Percentiles rank a stretch among this genome's conserved stretches.
These are phyloP conservation scores for Coelinius sp. DNA, from an alignment of 2,888 invertebrate species.

Conservation along the genomic window DNA sequence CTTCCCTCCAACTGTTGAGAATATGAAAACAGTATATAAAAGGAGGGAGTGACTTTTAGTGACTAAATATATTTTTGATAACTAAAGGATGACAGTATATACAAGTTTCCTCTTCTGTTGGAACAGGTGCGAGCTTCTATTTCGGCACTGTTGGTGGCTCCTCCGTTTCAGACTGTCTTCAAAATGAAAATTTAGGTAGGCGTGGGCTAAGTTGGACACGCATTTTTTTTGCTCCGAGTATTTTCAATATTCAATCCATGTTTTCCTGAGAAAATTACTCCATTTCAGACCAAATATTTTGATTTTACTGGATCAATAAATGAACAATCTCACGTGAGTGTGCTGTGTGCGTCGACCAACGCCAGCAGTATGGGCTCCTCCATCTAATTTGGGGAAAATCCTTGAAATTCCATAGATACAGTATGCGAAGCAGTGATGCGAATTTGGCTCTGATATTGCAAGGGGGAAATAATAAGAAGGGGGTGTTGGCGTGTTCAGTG, in stretches of 20 bases:
- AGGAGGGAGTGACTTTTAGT: not conserved
- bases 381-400: not conserved
- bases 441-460: not conserved
- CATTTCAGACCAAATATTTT: no score
- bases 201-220: not conserved
- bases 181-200: not conserved
- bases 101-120: constrained; percentile 56
- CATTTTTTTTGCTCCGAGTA: not conserved
- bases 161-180: not conserved
- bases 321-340: no score
- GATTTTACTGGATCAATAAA: no score
- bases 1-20: not conserved
- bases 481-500: not conserved
- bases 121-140: constrained; percentile 63
- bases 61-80: constrained; percentile 17
- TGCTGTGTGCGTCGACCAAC: not conserved
- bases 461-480: not conserved
- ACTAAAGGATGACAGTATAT: constrained; percentile 29
- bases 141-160: constrained; percentile 47
- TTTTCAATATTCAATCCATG: no score
- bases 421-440: not conserved
- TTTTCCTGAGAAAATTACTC: no score
- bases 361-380: not conserved
- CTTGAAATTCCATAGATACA: not conserved
- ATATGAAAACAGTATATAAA: not conserved